Evolutionary conservation across 1,140 invertebrate species (phyloP), one percentile per base, ranked within the genome.

Genomic region (Listronotus bonariensis): DNA sequence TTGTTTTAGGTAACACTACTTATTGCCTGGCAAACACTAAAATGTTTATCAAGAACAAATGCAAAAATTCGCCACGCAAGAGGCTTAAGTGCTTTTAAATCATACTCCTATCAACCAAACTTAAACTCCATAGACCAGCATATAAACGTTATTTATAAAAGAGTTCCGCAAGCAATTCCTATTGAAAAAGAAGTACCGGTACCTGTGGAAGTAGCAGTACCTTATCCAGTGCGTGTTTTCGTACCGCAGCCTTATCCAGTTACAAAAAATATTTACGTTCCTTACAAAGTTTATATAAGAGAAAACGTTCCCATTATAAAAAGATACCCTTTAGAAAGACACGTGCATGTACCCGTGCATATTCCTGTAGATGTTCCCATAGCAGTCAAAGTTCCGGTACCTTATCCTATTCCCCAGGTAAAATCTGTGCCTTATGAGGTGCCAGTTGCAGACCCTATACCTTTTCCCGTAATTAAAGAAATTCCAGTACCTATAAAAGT

Each of bases 401-500:
- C 45, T 7, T 20, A 48, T 9, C 45, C 45, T 9, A 12, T 48
- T 10, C 15, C 1, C 4, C 45, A 48, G 7, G 45, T 26, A 26
- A 48, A 48, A 26, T 5, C 4, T 18, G 45, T 48, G 6, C 18
- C 15, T 48, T 18, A 5, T 20, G 18, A 48, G 18, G 18, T 48
- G 4, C 45, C 45, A 26, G 18, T 48, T 1, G 15, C 45, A 6
- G 15, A 48, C 1, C 18, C 18, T 18, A 20, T 48, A 18, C 45
- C 45, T 1, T 48, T 26, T 20, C 45, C 45, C 6, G 45, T 48
- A 26, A 17, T 48, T 6, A 48, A 57, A 45, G 26, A 83, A 72
- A 78, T 88, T 10, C 85, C 77, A 41, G 80, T 80, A 67, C 86
- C 87, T 40, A 87, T 89, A 2, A 85, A 86, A 65, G 88, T 88